Conservation (phyloP, 2,797 vertebrate species). For the Spondyliosoma cantharus region DNA sequence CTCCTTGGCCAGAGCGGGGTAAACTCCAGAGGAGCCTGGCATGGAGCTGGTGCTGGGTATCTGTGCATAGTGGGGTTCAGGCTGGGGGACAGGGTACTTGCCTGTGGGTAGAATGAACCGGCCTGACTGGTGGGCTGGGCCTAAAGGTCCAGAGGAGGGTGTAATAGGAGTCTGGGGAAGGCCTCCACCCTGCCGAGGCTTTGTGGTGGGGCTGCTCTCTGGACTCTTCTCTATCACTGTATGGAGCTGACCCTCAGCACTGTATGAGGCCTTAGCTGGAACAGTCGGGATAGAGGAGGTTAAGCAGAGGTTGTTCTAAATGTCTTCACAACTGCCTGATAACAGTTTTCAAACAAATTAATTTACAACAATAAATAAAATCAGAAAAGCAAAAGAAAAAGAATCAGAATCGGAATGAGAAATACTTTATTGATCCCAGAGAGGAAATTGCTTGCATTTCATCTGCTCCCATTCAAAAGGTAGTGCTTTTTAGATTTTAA, state of each 20-base stretch:
- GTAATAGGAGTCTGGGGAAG: slow-evolving; percentile 42
- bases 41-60: slow-evolving; percentile 80
- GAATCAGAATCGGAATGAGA: no score
- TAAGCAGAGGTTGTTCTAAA: not conserved
- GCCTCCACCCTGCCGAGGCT: slow-evolving; percentile 85
- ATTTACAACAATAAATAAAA: not conserved
- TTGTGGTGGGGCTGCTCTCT: slow-evolving; percentile 91
- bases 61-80: slow-evolving; percentile 90
- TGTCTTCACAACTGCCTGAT: not conserved
- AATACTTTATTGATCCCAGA: no score
- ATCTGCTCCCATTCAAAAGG: not conserved
- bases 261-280: slow-evolving; percentile 79
- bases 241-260: slow-evolving; percentile 91
- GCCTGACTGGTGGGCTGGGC: slow-evolving; percentile 78
- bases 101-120: slow-evolving; percentile 87
- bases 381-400: not conserved
- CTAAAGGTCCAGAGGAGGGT: slow-evolving; percentile 69
- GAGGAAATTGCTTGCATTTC: no score
- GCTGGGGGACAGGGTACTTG: slow-evolving; percentile 88
- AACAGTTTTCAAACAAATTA: not conserved
- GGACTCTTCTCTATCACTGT: slow-evolving; percentile 95
- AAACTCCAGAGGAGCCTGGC: slow-evolving; percentile 77
- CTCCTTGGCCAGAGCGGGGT: slow-evolving; percentile 90
- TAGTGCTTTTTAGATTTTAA: no score
- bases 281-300: not conserved